Conservation (phyloP, 2,113 vertebrate genomes). For the Corvus moneduloides region DNA sequence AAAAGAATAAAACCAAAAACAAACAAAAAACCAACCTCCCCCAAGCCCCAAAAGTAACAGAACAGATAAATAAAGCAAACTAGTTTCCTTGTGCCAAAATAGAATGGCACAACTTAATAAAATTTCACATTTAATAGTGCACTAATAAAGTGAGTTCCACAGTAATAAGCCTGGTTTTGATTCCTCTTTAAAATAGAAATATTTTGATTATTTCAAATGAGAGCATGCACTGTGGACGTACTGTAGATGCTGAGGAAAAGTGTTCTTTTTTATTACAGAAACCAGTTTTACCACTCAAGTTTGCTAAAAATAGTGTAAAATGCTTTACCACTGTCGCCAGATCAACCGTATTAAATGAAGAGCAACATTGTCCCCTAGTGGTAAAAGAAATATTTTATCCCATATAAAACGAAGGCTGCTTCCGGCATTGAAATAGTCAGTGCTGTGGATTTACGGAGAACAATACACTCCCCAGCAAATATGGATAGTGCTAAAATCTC, state of each 20-base stretch:
- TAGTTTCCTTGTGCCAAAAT: background rate
- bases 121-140: slow-evolving; percentile 23
- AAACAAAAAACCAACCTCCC: background rate
- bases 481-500: background rate
- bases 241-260: slow-evolving; percentile 26
- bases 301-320: slow-evolving; percentile 66
- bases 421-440: background rate
- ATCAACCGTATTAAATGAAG: slow-evolving; percentile 16
- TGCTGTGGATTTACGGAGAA: background rate
- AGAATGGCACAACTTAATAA: background rate
- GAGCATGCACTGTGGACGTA: background rate
- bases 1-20: background rate
- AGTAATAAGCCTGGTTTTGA: slow-evolving; percentile 34
- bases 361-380: slow-evolving; percentile 74
- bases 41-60: background rate
- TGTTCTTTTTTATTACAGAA: slow-evolving; percentile 63
- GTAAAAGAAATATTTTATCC: background rate
- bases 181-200: slow-evolving; percentile 49
- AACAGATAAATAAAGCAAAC: background rate
- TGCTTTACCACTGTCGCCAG: background rate
- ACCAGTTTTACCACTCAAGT: slow-evolving; percentile 63
- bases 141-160: slow-evolving; percentile 24
- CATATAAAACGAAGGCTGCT: background rate
- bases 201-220: slow-evolving; percentile 32
- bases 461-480: background rate